phyloP scores from a whole-genome alignment of 2,113 vertebrate species.

The Leuciscus idus region DNA sequence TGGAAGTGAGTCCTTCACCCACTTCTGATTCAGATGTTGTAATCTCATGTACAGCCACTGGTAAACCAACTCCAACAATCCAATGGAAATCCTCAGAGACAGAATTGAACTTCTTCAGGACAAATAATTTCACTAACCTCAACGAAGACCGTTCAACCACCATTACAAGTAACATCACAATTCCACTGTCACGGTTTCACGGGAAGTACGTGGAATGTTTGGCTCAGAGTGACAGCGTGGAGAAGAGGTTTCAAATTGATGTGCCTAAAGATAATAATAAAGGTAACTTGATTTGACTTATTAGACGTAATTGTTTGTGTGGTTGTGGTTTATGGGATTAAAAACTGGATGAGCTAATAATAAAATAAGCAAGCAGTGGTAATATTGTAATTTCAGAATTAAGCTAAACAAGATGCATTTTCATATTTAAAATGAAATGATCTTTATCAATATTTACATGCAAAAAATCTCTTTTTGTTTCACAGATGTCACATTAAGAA shows the following conservation, averaged over 20 bases:
- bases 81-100: slow-evolving; percentile 49
- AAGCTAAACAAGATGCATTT: not conserved
- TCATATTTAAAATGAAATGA: not conserved
- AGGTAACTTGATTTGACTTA: slow-evolving; percentile 26
- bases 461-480: not conserved
- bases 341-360: not conserved
- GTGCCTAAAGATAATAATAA: not conserved
- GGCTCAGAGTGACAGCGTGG: slow-evolving; percentile 18
- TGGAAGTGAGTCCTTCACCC: not conserved
- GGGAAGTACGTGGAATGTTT: slow-evolving; percentile 63
- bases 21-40: not conserved
- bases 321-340: not conserved
- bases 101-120: rapidly evolving
- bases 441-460: not conserved
- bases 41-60: slow-evolving; percentile 72
- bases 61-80: slow-evolving; percentile 71
- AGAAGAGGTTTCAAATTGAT: not conserved
- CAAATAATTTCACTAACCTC: rapidly evolving
- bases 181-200: slow-evolving; percentile 35
- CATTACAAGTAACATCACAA: slow-evolving; percentile 60
- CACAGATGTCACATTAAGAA: slow-evolving; percentile 20
- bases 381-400: not conserved
- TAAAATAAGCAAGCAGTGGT: not conserved
- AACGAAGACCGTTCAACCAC: slow-evolving; percentile 64
- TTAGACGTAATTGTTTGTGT: not conserved